Conservation (phyloP, 2,797 vertebrate genomes). For the Danionella dracula region DNA sequence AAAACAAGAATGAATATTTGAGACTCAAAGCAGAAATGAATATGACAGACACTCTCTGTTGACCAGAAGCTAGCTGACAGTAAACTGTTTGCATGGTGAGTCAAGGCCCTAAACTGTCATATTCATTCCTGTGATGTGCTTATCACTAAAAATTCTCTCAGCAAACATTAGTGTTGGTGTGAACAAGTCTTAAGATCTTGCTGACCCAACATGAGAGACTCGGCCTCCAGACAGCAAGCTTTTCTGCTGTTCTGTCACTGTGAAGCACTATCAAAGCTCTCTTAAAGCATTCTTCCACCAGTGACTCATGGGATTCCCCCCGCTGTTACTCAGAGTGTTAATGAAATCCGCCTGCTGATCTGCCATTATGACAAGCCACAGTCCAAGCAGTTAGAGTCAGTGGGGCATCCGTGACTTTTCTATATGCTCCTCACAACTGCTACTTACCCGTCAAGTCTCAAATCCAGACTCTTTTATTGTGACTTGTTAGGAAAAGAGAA, state of each 20-base stretch:
- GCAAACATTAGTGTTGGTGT: neutral
- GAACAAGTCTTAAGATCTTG: neutral
- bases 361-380: conserved; percentile 53
- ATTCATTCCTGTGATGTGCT: neutral
- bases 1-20: no score
- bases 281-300: conserved; percentile 59
- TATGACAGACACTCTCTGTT: neutral
- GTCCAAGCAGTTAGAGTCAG: conserved; percentile 27
- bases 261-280: conserved; percentile 66
- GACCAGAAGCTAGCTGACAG: neutral
- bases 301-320: conserved; percentile 57
- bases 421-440: neutral
- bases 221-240: neutral
- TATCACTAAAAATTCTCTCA: neutral
- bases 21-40: neutral
- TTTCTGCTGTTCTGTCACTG: neutral
- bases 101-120: neutral
- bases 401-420: conserved; percentile 23
- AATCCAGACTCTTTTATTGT: no score
- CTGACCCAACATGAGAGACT: neutral
- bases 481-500: no score
- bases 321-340: conserved; percentile 59
- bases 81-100: neutral
- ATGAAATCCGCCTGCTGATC: conserved; percentile 60
- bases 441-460: no score